These are phyloP conservation scores for Acleris literana DNA, from an alignment of 2,888 invertebrate species.

Conservation along the genomic window DNA sequence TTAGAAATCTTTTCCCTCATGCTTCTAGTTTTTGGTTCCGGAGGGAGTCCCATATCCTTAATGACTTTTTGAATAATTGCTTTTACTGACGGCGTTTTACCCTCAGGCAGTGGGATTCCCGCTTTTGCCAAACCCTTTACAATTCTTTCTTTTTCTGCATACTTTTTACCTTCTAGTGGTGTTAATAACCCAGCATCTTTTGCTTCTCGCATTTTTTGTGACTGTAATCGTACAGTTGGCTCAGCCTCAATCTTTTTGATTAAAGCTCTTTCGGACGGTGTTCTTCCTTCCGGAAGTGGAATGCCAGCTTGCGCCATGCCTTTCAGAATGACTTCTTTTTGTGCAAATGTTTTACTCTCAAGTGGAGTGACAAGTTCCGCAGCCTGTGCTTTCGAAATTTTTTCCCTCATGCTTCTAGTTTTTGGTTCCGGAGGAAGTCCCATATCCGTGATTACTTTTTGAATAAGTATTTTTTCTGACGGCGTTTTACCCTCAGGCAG, in stretches of 20 bases:
- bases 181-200: not conserved
- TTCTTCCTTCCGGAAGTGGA: not conserved
- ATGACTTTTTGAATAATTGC: slow-evolving; percentile 39
- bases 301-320: not conserved
- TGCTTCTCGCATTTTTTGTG: not conserved
- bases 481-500: too few relatives aligned
- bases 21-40: too few relatives aligned
- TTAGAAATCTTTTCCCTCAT: slow-evolving; percentile 39
- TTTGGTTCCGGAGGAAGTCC: not conserved
- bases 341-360: not conserved
- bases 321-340: not conserved
- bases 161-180: not conserved
- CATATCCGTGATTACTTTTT: not conserved
- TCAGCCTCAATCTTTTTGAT: not conserved
- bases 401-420: not conserved
- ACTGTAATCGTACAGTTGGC: not conserved
- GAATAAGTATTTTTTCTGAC: too few relatives aligned
- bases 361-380: not conserved
- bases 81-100: slow-evolving; percentile 46
- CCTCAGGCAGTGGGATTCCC: not conserved
- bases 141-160: not conserved
- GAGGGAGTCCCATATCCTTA: not conserved
- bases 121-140: not conserved
- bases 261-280: not conserved
- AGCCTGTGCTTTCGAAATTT: not conserved